Conservation (phyloP, 2,113 vertebrate genomes). For the rat (Rattus norvegicus) region GRCr8 NC_086026.1:88564001-88564500, state of each 20-base stretch:
- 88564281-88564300: background rate
- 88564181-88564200: background rate
- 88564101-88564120: background rate
- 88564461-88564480: background rate
- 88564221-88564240: background rate
- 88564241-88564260: background rate
- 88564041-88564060: background rate
- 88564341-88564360: background rate
- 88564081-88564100: background rate
- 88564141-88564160: background rate
- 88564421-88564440: background rate
- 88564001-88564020: no score
- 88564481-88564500: background rate
- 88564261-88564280: background rate
- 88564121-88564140: background rate
- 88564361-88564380: background rate
- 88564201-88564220: background rate
- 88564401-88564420: background rate
- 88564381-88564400: background rate
- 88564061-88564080: background rate
- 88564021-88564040: background rate
- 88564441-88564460: background rate
- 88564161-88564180: background rate
- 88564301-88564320: background rate
- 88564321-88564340: background rate